Evolutionary conservation across 2,888 invertebrate genomes (phyloP), one percentile per base, ranked within the genome.

Genomic region (Caenorhabditis sp.): DNA sequence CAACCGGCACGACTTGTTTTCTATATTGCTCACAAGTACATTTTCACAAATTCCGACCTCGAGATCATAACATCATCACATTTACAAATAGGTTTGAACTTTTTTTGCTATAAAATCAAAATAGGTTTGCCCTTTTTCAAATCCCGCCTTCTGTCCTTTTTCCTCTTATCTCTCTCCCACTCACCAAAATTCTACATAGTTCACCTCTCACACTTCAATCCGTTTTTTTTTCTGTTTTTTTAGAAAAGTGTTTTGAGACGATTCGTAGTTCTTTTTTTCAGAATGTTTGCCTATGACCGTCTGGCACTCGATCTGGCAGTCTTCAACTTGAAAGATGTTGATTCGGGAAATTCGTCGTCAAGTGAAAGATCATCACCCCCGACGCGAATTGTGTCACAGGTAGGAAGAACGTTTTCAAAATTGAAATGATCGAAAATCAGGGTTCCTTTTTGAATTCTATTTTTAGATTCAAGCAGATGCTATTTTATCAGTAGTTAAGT

Each of bases 241-340:
- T n/a, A n/a, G 12, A 10, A 47, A 26, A 31, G 7, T 54, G 6
- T 58, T 58, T 49, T 68, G 12, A 26, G 26, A 19, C n/a, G 35
- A 12, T 44, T 58, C n/a, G 12, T 41, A 54, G 19, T 73, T 74
- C 68, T 51, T 51, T n/a, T n/a, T 35, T 74, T 75, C 68, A 77
- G 77, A 83, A 91, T 91, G 91, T 91, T 91, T 85, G 90, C 90
- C 79, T 91, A 91, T 88, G 91, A 91, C 81, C 88, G 90, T 63
- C 84, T 90, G 44, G 90, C 89, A 47, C 84, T 91, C 63, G 90
- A 91, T 84, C 87, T 91, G 69, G 90, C 88, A 49, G 86, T 89
- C 76, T 77, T 88, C 54, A 82, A 82, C 59, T 70, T 88, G 68
- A 70, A 80, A 31, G 73, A 72, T 22, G 61, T 49, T 22, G 59